phyloP scores from a whole-genome alignment of 2,888 invertebrate genomes.

The Uropetala carovei region DNA sequence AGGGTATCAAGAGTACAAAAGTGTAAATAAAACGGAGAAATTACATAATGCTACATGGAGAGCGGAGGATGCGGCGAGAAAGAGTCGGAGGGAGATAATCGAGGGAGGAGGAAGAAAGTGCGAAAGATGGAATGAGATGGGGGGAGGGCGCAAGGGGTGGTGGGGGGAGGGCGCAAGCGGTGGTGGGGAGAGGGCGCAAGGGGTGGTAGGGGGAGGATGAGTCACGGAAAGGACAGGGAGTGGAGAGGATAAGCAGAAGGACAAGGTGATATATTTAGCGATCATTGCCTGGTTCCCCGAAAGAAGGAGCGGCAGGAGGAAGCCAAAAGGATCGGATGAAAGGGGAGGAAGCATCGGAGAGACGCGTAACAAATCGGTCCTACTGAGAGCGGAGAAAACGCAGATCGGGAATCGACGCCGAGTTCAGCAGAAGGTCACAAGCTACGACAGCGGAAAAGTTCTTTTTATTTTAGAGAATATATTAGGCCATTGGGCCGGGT shows the following conservation, averaged over 20 bases:
- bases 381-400: neutral
- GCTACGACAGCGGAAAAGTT: no score
- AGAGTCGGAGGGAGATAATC: neutral
- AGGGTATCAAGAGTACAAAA: no score
- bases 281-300: conserved; percentile 46
- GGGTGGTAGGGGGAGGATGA: conserved; percentile 16
- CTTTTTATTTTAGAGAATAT: no score
- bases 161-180: neutral
- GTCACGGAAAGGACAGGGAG: conserved; percentile 12
- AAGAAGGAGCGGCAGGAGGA: conserved; percentile 43
- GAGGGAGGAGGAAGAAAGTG: neutral
- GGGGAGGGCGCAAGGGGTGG: neutral
- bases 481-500: no score
- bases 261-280: conserved; percentile 59
- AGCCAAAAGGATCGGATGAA: neutral
- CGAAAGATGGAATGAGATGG: neutral
- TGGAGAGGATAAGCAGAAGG: conserved; percentile 44
- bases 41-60: no score
- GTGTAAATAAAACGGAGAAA: no score
- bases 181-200: neutral
- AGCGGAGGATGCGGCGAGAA: no score
- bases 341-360: neutral
- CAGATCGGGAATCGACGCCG: neutral
- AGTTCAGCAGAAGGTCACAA: no score
- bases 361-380: conserved; percentile 6